Evolutionary conservation across 2,113 vertebrate species (phyloP), one percentile per base, ranked within the genome.

Genomic region (Pycnonotus jocosus): DNA sequence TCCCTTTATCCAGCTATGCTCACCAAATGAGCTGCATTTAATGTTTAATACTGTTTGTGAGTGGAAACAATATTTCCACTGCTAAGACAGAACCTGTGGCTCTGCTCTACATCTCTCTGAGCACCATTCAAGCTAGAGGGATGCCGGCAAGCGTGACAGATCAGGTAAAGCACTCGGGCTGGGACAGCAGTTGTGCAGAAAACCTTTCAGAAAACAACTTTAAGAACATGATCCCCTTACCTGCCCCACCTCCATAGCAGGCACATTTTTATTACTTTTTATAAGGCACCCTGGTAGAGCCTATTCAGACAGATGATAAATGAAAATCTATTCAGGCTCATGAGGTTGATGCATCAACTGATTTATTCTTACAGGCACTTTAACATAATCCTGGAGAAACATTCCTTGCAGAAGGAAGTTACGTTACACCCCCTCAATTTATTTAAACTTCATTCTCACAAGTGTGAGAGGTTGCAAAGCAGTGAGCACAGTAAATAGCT

Each of bases 91-190:
- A 91, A 60, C 11, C 8, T 48, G 24, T 0, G 5, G 23, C 25
- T 65, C 44, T 56, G 24, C 44, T 31, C 65, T 51, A 0, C 12
- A 37, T 44, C 33, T 65, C 62, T 68, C 18, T 51, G 65, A 65
- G 35, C 54, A 74, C 24, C 30, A 42, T 13, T 57, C 23, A 45
- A 62, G 17, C 24, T 10, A 16, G 42, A 81, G 16, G 23, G 37
- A 60, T 20, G 60, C 11, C 1, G 7, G 12, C 28, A 45, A 7
- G 17, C 25, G 3, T 16, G 31, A n/a, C 0, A 86, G 12, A 38
- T 5, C 9, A 44, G 22, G 12, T 21, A 11, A 62, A 45, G 10
- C 3, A 53, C 21, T 35, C 0, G 0, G 24, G 14, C 40, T 45
- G 12, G 17, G 14, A 37, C 3, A 30, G 17, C 3, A 33, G 10